Base-by-base conservation (phyloP, 2,888 invertebrate genomes). In the Nebria salina region DNA sequence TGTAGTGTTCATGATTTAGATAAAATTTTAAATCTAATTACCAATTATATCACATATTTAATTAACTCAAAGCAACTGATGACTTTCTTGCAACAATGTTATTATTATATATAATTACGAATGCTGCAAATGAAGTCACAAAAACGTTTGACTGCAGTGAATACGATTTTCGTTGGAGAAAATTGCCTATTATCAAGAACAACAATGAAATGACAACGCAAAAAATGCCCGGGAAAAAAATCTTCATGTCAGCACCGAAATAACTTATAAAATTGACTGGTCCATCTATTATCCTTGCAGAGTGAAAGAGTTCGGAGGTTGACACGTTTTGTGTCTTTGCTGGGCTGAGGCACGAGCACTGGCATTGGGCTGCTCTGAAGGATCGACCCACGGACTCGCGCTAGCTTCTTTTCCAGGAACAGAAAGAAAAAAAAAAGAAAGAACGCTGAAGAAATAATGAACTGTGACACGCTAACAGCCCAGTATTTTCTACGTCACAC, bases 381-480 rank as follows among this genome's bases (percentile, higher is more conserved):
- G 54, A 13, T 20, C 42, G 65, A 73, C n/a, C 26, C 25, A 9
- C 13, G 68, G 13, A 7, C 26, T 68, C 68, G 20, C 26, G 15
- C 20, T 11, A 34, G 42, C 76, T 42, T 72, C 65, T 73, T 72
- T 72, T 41, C 26, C 65, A 54, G 54, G 54, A 54, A 54, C 54
- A 2, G 54, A 54, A 54, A 54, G 54, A 54, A 54, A 54, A 54
- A 34, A 13, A 54, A 25, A 78, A 64, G 80, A 25, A 78, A 70
- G 80, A 43, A 72, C 54, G 13, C 68, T 54, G 54, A 34, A 75
- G 70, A 75, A 80, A 75, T 80, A 80, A 80, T 80, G 80, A 80
- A 75, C 80, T 80, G 80, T 80, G 80, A 80, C 80, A 80, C 80
- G 75, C 75, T 80, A 79, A 79, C 79, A 79, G 79, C 78, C 54